Evolutionary conservation across 2,113 vertebrate species (phyloP).

Genomic region (Oceanites oceanicus): DNA sequence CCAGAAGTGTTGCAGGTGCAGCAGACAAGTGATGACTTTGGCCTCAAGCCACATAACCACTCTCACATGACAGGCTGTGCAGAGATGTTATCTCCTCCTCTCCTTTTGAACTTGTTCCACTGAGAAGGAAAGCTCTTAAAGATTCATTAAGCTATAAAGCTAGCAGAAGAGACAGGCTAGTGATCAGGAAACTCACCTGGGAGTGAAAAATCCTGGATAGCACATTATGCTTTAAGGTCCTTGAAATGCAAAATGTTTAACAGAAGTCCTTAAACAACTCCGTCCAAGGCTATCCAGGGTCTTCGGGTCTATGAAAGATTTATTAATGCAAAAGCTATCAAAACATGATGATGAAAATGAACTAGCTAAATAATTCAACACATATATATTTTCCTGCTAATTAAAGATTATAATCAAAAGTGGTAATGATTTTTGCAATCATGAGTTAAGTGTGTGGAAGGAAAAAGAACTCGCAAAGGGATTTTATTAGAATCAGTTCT

Average conservation of each 20-base stretch:
- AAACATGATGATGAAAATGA: constrained; percentile 13
- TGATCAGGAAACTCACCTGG: background rate
- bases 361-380: constrained; percentile 55
- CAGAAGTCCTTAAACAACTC: background rate
- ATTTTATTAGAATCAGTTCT: constrained; percentile 35
- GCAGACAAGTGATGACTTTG: background rate
- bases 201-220: background rate
- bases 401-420: constrained; percentile 65
- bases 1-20: background rate
- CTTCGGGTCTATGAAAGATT: background rate
- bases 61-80: background rate
- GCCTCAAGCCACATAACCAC: background rate
- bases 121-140: constrained; percentile 28
- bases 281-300: background rate
- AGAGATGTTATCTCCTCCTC: background rate
- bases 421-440: constrained; percentile 55
- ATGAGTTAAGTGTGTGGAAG: constrained; percentile 30
- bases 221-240: background rate
- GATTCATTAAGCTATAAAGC: constrained; percentile 1
- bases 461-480: background rate
- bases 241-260: background rate
- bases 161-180: background rate
- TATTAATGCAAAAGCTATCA: constrained; percentile 31
- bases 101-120: background rate
- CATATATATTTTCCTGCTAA: constrained; percentile 49